phyloP scores from a whole-genome alignment of 2,113 vertebrate genomes.

The Hippolais icterina region DNA sequence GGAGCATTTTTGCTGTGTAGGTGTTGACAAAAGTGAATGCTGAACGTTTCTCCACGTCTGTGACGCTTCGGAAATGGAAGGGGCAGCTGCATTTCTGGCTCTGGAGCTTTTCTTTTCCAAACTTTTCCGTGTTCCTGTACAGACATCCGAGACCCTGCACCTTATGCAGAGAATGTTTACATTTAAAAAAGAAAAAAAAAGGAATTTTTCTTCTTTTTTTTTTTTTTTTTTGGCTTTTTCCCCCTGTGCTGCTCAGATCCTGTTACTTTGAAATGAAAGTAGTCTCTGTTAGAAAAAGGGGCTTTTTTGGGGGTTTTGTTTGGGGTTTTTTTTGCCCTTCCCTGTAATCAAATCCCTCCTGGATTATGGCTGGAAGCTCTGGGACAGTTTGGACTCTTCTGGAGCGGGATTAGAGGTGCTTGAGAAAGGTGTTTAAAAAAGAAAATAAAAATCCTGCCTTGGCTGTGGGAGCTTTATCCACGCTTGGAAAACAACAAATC shows the following conservation, averaged over 20 bases:
- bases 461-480: neutral
- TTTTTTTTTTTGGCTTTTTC: neutral
- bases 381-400: neutral
- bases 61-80: neutral
- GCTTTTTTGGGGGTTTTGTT: neutral
- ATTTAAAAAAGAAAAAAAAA: neutral
- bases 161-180: slow-evolving; percentile 66
- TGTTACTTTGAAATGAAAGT: slow-evolving; percentile 6
- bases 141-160: slow-evolving; percentile 40
- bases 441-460: neutral
- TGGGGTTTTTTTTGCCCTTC: neutral
- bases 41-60: neutral
- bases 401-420: neutral
- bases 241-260: neutral
- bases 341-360: neutral
- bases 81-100: neutral
- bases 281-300: neutral
- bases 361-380: neutral
- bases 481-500: neutral
- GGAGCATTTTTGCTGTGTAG: slow-evolving; percentile 22
- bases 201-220: neutral
- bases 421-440: neutral
- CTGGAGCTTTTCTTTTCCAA: neutral
- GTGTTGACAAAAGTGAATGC: slow-evolving; percentile 19
- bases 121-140: slow-evolving; percentile 33